Conservation (phyloP, 2,888 invertebrate species). For the Nudaria mundana region DNA sequence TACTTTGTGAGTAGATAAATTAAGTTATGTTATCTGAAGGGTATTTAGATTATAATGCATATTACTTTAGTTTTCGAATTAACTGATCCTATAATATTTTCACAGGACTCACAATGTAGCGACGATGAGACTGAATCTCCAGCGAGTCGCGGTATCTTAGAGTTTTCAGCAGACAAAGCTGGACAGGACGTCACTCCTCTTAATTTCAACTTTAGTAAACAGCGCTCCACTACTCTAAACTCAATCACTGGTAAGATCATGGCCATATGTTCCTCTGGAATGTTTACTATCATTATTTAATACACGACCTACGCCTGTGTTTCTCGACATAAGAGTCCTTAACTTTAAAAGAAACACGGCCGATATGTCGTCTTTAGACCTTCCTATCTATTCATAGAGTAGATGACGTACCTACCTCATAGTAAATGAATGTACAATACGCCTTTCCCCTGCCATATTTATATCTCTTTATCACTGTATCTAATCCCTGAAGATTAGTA, state of each 20-base stretch:
- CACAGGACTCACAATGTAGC: conserved; percentile 74
- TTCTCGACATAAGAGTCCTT: no score
- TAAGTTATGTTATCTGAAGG: no score
- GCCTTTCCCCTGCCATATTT: conserved; percentile 56
- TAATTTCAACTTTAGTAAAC: conserved; percentile 89
- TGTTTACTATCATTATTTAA: conserved; percentile 36
- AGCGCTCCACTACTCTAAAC: conserved; percentile 86
- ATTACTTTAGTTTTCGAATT: no score
- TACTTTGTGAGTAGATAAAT: no score
- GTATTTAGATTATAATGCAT: no score
- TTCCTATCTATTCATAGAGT: conserved; percentile 50
- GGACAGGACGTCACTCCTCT: conserved; percentile 93
- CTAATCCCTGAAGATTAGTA: conserved; percentile 27
- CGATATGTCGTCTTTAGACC: conserved; percentile 43
- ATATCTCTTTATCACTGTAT: conserved; percentile 36
- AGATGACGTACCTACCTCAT: conserved; percentile 64
- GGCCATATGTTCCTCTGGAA: conserved; percentile 28
- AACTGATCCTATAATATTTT: no score
- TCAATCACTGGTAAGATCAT: conserved; percentile 85
- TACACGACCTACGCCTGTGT: conserved; percentile 36
- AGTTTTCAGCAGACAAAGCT: conserved; percentile 93
- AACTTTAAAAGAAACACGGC: conserved; percentile 29
- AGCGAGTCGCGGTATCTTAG: conserved; percentile 86
- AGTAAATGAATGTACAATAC: conserved; percentile 57
- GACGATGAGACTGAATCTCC: conserved; percentile 77